phyloP scores from a whole-genome alignment of 2,113 vertebrate species.

The Felis catus region DNA sequence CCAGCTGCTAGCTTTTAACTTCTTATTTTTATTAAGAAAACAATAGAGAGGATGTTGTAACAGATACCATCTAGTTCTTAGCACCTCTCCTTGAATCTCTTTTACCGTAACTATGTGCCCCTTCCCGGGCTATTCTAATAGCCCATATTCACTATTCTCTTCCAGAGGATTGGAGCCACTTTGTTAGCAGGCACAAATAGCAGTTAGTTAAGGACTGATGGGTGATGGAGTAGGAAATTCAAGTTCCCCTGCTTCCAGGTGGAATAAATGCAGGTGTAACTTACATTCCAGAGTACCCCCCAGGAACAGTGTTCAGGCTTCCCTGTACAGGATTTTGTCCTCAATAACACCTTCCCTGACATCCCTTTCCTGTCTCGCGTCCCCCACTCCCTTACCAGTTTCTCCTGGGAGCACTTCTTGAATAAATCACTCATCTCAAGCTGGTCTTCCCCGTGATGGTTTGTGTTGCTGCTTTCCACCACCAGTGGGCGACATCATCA shows the following conservation, averaged over 20 bases:
- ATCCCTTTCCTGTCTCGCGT: not conserved
- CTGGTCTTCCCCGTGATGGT: not conserved
- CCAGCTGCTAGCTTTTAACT: not conserved
- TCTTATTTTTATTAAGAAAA: not conserved
- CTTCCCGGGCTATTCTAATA: not conserved
- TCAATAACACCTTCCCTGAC: not conserved
- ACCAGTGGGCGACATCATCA: constrained; percentile 42
- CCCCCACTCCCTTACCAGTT: not conserved
- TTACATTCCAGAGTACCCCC: not conserved
- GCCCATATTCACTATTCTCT: not conserved
- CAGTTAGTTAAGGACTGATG: not conserved
- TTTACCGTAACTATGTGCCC: not conserved
- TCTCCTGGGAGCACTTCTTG: not conserved
- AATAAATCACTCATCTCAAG: not conserved
- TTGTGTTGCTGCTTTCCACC: not conserved
- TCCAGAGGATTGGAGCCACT: not conserved
- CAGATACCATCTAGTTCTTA: not conserved
- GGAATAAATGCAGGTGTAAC: not conserved
- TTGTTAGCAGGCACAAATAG: not conserved
- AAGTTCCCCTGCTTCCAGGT: not conserved
- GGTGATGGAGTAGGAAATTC: not conserved
- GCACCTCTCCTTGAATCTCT: not conserved
- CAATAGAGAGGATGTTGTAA: not conserved
- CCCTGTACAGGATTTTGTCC: not conserved
- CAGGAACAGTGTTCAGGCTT: not conserved